phyloP scores from a whole-genome alignment of 2,797 vertebrate genomes.

The Hipposideros larvatus region DNA sequence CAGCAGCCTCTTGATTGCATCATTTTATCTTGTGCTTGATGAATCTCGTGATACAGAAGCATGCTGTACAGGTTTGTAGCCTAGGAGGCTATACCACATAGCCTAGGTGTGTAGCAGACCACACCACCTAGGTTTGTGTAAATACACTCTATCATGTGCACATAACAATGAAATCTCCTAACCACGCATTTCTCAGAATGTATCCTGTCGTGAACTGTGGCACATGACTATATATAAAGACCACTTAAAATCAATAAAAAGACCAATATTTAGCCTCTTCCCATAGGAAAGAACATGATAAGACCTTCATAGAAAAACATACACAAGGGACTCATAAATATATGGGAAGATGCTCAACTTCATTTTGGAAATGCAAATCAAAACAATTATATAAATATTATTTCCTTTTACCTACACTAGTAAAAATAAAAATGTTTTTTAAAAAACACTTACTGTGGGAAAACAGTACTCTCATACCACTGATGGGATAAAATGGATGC shows the following conservation, averaged over 20 bases:
- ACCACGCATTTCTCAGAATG: background rate
- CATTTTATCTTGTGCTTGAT: background rate
- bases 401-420: background rate
- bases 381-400: background rate
- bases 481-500: background rate
- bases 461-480: background rate
- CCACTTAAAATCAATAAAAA: conserved; percentile 37
- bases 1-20: background rate
- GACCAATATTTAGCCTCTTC: background rate
- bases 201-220: background rate
- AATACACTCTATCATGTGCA: background rate
- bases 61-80: background rate
- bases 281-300: background rate
- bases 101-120: background rate
- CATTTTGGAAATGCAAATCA: background rate
- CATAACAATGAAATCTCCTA: background rate
- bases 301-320: background rate
- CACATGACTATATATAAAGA: background rate
- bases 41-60: background rate
- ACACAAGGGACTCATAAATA: background rate
- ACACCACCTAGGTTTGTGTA: background rate
- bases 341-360: background rate
- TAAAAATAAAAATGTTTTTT: conserved; percentile 11
- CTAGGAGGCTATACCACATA: background rate
- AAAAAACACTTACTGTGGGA: background rate